Conservation (phyloP, 2,113 vertebrate species). For the Albula glossodonta region DNA sequence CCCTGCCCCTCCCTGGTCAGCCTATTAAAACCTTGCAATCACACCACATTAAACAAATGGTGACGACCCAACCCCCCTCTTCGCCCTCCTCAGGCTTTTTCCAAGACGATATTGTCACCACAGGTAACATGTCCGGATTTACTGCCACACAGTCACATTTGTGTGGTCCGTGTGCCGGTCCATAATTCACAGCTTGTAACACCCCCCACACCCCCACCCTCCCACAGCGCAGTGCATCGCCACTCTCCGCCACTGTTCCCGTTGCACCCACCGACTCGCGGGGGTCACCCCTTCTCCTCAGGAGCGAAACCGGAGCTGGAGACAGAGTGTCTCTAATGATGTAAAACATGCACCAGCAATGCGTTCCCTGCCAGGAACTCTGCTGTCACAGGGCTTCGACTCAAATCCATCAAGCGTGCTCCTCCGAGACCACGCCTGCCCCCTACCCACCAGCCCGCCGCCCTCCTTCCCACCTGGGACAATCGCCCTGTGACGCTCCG, state of each 20-base stretch:
- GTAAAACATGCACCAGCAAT: constrained; percentile 60
- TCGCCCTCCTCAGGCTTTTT: background rate
- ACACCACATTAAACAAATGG: background rate
- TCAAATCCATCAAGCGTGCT: background rate
- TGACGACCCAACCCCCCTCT: background rate
- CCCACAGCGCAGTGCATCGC: background rate
- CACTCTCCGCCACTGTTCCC: background rate
- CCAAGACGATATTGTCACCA: constrained; percentile 46
- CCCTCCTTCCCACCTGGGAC: too few relatives aligned
- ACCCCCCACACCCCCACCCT: constrained; percentile 9
- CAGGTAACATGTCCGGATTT: constrained; percentile 52
- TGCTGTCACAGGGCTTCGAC: background rate
- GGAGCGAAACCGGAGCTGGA: constrained; percentile 54
- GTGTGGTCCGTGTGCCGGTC: constrained; percentile 50
- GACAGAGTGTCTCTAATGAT: constrained; percentile 53
- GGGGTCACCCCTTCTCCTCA: background rate
- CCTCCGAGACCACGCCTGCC: background rate
- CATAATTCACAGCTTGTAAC: constrained; percentile 50
- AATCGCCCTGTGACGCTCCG: background rate
- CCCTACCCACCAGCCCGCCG: too few relatives aligned
- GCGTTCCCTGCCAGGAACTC: constrained; percentile 16
- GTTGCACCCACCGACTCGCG: constrained; percentile 13
- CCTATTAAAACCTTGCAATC: background rate
- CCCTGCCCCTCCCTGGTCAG: constrained; percentile 21
- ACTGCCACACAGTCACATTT: constrained; percentile 46